Evolutionary conservation across 2,113 vertebrate genomes (phyloP), one percentile per base, ranked within the genome.

Genomic region (Grantiella picta): DNA sequence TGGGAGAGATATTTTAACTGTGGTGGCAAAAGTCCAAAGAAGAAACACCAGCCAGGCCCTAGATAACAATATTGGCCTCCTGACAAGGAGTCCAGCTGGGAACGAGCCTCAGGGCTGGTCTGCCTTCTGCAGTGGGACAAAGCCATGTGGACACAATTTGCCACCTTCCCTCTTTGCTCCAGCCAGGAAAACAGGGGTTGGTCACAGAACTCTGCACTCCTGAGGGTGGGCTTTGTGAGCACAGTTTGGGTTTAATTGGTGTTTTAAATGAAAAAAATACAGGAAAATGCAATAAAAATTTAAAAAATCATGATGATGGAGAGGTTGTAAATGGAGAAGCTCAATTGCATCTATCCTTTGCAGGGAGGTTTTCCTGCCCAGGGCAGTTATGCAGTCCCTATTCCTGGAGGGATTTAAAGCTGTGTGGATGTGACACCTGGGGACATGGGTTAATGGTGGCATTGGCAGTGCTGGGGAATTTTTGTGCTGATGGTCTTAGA

Each of bases 61-160:
- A 83, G 92, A 96, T 93, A 95, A 94, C 88, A 81, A 71, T 70
- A 93, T 77, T 89, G 96, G 95, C 60, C 68, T 81, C 42, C 64
- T 59, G 92, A 90, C 91, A 96, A 83, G 68, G 80, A 68, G 64
- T 88, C 70, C 44, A 50, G 53, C 11, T 82, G 73, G 33, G 81
- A 96, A 36, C 0, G 7, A 93, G 40, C 29, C 35, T 66, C 38
- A 1, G 54, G 28, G 50, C 50, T 60, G 40, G 7, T 36, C 33
- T 86, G 12, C 21, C 56, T 91, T 27, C 45, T 36, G 1, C 0
- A 12, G 6, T 20, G 24, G 27, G 22, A 25, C 19, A 86, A 77
- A 73, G 35, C 47, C 38, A 11, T 1, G 5, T 24, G 52, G 59
- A 52, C 40, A 3, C 5, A 1, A 17, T 25, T 88, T 44, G 22